Base-by-base conservation (phyloP, 2,888 invertebrate species). In the Priocnemis perturbator region DNA sequence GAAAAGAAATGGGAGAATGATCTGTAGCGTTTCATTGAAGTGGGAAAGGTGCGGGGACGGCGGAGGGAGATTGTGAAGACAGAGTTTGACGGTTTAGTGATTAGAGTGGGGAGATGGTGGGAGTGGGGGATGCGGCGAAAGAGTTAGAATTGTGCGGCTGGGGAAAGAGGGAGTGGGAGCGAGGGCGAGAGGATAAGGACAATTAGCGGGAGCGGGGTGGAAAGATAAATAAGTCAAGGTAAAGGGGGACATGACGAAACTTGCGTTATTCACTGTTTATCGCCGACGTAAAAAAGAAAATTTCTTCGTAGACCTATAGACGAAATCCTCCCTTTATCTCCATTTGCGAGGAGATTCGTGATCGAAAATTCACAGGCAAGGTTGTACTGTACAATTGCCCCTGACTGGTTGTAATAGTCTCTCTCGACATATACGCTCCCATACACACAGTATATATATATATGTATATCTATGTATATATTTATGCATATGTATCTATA, bases 231-330 rank as follows among this genome's bases (percentile, higher is more conserved):
- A 11, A 30, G 21, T n/a, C 21, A 30, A 56, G 47, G 21, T 23
- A 23, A 57, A 15, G 58, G 47, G 21, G 9, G 45, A 59, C 48
- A 62, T 48, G 23, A 45, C 48, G 9, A 61, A 50, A 57, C 17
- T 26, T 45, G 57, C 9, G n/a, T 47, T 15, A 59, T 69, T 26
- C 37, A 58, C 70, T 58, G 68, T 69, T 73, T 48, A 64, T 69
- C 74, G 72, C 60, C 67, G 72, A 70, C 69, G 74, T 68, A 70
- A 68, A 69, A 26, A 11, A 11, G 37, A 37, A 37, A 11, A 11
- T 37, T 78, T 68, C 64, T 74, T 11, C 37, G 37, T 37, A 37
- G 37, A 52, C 50, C 19, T 62, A 52, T 64, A 15, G 52, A 11
- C 19, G 63, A 26, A 60, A 58, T 44, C 50, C n/a, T 63, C 55